Evolutionary conservation across 2,113 vertebrate species (phyloP), one percentile per base, ranked within the genome.

Genomic region (Tragelaphus imberbis): DNA sequence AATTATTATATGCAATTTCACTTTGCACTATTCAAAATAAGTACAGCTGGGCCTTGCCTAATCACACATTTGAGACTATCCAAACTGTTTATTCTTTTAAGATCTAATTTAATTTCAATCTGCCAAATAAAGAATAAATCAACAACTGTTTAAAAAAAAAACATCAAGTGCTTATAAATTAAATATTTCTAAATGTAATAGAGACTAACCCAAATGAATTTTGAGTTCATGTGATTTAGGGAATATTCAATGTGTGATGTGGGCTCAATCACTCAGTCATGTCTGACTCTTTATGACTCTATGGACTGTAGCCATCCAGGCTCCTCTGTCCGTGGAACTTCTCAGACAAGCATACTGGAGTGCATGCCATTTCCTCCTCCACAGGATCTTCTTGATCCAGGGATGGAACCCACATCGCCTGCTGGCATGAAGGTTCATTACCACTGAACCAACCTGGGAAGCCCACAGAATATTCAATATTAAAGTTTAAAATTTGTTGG

Each of bases 91-190:
- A 91, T 96, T 93, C 6, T 71, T 84, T 82, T 86, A 94, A 92
- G 75, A 93, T 44, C 16, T 92, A 91, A 94, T 94, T 88, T 51
- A 97, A 89, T 93, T 96, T 96, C 14, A 55, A 56, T 90, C 71
- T 96, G 58, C 71, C 61, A 95, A 94, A 77, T 93, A 93, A 89
- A 88, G 82, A 94, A 71, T 95, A 96, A 13, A 94, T 94, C 56
- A 94, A 87, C 14, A 49, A 90, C 84, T 51, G 30, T 87, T 96
- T 33, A 6, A 25, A n/a, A 82, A 53, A 53, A 49, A 55, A 82
- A 82, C 10, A 53, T 28, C 53, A 82, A n/a, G 80, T n/a, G 11
- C 80, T 82, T 36, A 82, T 53, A 55, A 82, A 55, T 82, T 25
- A 55, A 82, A 84, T 56, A 36, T 25, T 84, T 84, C 33, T 56